Conservation (phyloP, 2,888 invertebrate species). For the Erynnis tages region DNA sequence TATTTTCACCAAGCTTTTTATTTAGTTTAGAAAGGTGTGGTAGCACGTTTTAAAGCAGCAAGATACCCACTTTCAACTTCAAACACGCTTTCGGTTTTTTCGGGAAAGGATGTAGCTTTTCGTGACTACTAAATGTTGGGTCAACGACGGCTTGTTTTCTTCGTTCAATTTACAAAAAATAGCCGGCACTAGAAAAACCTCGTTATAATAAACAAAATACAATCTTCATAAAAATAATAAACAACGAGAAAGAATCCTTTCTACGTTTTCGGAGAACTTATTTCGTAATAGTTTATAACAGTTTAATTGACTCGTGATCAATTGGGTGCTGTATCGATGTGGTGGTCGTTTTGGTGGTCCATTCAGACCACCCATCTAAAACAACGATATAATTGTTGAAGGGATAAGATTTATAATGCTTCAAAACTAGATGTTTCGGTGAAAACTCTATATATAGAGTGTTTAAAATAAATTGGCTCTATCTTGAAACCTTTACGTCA, state of each 20-base stretch:
- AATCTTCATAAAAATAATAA: neutral
- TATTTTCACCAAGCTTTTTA: too few relatives aligned
- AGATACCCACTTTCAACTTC: too few relatives aligned
- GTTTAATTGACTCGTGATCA: slow-evolving; percentile 40
- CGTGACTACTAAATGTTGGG: too few relatives aligned
- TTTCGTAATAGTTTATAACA: neutral
- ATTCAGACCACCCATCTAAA: slow-evolving; percentile 53
- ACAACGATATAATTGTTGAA: slow-evolving; percentile 56
- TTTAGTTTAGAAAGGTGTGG: too few relatives aligned
- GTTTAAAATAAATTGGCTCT: neutral
- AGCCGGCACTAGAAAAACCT: too few relatives aligned
- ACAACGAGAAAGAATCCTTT: too few relatives aligned
- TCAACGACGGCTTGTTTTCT: too few relatives aligned
- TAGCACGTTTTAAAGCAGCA: too few relatives aligned
- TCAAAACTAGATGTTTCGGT: slow-evolving; percentile 17
- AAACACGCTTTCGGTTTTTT: too few relatives aligned
- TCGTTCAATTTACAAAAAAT: too few relatives aligned
- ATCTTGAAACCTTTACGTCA: neutral
- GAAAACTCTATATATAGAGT: slow-evolving; percentile 3
- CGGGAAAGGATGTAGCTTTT: too few relatives aligned
- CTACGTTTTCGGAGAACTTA: too few relatives aligned
- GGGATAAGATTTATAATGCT: slow-evolving; percentile 58
- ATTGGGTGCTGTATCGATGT: slow-evolving; percentile 44
- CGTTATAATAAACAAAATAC: neutral
- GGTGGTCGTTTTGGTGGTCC: slow-evolving; percentile 57